These are phyloP conservation scores for Microcebus ravelobensis DNA, from an alignment of 2,113 vertebrate species.

Conservation along the genomic window DNA sequence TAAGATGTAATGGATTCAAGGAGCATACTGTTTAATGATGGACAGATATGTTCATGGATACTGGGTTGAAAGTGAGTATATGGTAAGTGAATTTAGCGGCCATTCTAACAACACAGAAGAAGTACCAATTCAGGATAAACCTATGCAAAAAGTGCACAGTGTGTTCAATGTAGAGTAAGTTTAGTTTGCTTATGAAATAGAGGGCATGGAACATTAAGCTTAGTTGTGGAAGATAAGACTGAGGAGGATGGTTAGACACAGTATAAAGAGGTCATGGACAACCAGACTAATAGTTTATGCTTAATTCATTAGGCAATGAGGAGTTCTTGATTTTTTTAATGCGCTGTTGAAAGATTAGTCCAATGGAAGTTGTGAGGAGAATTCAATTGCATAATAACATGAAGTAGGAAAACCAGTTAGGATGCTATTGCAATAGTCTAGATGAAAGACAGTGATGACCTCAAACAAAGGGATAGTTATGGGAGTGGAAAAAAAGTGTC, in stretches of 20 bases:
- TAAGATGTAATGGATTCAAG: neutral
- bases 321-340: neutral
- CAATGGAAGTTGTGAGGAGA: neutral
- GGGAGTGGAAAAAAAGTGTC: neutral
- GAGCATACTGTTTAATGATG: neutral
- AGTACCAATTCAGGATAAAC: neutral
- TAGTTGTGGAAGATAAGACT: neutral
- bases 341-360: neutral
- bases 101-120: neutral
- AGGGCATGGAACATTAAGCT: neutral
- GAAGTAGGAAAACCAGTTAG: neutral
- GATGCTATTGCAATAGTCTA: neutral
- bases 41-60: neutral
- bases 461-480: neutral
- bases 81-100: neutral
- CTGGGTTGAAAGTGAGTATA: neutral
- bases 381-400: neutral
- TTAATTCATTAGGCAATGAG: constrained; percentile 30
- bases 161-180: neutral
- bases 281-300: neutral
- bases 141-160: neutral
- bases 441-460: neutral
- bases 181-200: neutral
- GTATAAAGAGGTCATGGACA: neutral
- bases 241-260: neutral